Base-by-base conservation (phyloP, 1,140 invertebrate genomes). In the Drosophila pachea region DNA sequence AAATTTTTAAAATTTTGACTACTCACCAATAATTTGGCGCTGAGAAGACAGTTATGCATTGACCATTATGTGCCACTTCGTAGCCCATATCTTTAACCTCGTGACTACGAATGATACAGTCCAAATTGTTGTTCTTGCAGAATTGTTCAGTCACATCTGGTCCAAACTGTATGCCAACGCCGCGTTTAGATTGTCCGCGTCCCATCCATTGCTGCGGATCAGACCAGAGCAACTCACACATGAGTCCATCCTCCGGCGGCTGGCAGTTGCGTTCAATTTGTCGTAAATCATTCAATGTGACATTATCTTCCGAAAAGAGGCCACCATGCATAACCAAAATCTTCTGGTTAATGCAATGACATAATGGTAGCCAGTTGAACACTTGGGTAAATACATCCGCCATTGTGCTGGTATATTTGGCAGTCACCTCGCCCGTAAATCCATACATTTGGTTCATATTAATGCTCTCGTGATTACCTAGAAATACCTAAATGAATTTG, bases 381-480 rank as follows among this genome's bases (percentile, higher is more conserved):
- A 99, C 97, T 92, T 99, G 98, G 6, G 98, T 99, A 90, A 99
- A 99, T 8, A 99, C 92, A 65, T 99, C 95, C 0, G 96, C 95
- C 98, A 99, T 99, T 89, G 97, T 94, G 12, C 93, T 90, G 3
- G 94, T 95, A 90, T 97, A 99, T 90, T 99, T 99, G 5, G 95
- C 93, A 84, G 97, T 97, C 0, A 99, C 98, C 92, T 99, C 98
- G 3, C 98, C 98, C 78, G 98, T 95, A 91, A 99, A 99, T 14
- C 98, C 98, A 90, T 99, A 99, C 95, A 99, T 98, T 90, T 99
- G 97, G 91, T 99, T 99, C 98, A 99, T 99, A 11, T 95, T 98
- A 16, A 95, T 93, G 81, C 96, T 98, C 89, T 99, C 98, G 90
- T 99, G 98, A 90, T 99, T 99, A 35, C 98, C 97, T 97, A 88